Base-by-base conservation (phyloP, 2,113 vertebrate genomes). In the Agapornis roseicollis region DNA sequence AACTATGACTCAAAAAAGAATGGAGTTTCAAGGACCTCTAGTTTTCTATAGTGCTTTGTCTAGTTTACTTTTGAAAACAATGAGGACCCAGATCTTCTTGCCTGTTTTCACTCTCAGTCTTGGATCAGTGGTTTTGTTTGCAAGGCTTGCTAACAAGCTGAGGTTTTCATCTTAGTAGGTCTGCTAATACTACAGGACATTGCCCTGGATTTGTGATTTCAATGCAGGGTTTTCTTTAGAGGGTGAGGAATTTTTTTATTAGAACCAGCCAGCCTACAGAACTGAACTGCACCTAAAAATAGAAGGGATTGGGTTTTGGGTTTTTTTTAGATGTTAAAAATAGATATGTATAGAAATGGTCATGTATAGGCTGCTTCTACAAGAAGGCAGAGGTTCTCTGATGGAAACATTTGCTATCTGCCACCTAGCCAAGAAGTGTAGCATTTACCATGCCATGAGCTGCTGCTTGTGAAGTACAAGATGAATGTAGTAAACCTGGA, bases 251-350 rank as follows among this genome's bases (percentile, higher is more conserved):
- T 94, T 97, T 97, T 90, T 96, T 94, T 97, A 96, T 96, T 95
- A 95, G 96, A 96, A 96, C 69, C 93, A 96, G 95, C 64, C 90
- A 95, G 93, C 89, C 92, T 85, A 94, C 86, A 94, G 94, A 96
- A 93, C 79, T 91, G 83, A 94, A 81, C 76, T 91, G 88, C 55
- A 46, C 60, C 96, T 98, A 93, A 96, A 97, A 98, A 98, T 97
- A 98, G 97, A 97, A 89, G 83, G 46, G 56, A 60, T 73, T 80
- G 85, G 55, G 33, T 1, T 90, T 41, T 41, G n/a, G n/a, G n/a
- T n/a, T 94, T 92, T 89, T 95, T 94, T 91, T 58, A 47, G 33
- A 29, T 93, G 96, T 97, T 97, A 97, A 98, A 98, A 97, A 98
- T 97, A 98, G 96, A 97, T 58, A 78, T 68, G 89, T 85, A 90